A percentile compares a stretch with the other conserved stretches of the same genome.
These are phyloP conservation scores for Tetrapedia diversipes DNA, from an alignment of 2,888 invertebrate species.

Conservation along the genomic window DNA sequence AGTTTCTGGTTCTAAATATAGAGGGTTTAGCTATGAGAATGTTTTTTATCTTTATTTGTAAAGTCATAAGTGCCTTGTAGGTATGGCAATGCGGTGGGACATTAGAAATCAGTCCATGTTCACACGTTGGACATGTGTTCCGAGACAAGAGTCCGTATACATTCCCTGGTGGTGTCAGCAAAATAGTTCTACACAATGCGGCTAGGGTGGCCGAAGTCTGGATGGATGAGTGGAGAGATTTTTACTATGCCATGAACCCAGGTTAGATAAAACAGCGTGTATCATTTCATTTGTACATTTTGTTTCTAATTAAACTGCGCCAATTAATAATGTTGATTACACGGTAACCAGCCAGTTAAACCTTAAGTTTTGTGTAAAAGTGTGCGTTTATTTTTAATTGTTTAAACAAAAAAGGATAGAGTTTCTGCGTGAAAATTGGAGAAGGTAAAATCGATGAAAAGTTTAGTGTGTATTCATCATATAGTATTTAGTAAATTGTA, in stretches of 20 bases:
- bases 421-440: neutral
- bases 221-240: conserved; percentile 99
- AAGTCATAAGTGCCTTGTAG: conserved; percentile 83
- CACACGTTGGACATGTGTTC: conserved; percentile 98
- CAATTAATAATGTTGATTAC: conserved; percentile 32
- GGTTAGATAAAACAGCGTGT: conserved; percentile 87
- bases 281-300: conserved; percentile 55
- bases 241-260: conserved; percentile 99
- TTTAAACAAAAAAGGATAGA: neutral
- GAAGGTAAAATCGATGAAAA: conserved; percentile 12
- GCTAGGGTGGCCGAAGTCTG: conserved; percentile 99
- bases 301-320: conserved; percentile 34
- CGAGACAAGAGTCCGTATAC: conserved; percentile 99
- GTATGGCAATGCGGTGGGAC: conserved; percentile 99
- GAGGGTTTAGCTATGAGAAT: conserved; percentile 20
- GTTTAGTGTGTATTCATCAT: conserved; percentile 8
- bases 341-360: neutral
- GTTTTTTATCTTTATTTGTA: conserved; percentile 55
- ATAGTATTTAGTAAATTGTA: neutral
- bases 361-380: conserved; percentile 20
- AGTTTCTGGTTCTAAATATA: conserved; percentile 19
- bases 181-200: conserved; percentile 98
- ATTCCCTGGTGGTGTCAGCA: conserved; percentile 99
- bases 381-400: conserved; percentile 12
- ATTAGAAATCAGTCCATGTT: conserved; percentile 97